A percentile compares a stretch with the other conserved stretches of the same genome.
These are phyloP conservation scores for Sepioteuthis lessoniana DNA, from an alignment of 2,888 invertebrate genomes.

Conservation along the genomic window DNA sequence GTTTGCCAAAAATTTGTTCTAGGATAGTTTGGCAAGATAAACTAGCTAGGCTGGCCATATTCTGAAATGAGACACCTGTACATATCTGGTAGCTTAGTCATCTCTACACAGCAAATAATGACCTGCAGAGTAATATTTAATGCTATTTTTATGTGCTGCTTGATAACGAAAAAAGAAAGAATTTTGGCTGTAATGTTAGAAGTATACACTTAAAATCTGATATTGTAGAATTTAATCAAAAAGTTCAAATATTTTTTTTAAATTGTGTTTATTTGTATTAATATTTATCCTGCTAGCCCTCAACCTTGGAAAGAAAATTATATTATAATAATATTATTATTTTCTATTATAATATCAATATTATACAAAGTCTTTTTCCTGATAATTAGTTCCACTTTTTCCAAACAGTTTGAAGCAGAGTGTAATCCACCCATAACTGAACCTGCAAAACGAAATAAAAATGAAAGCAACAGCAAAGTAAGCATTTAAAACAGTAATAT, in stretches of 20 bases:
- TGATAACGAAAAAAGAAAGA: neutral
- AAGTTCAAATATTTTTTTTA: too few relatives aligned
- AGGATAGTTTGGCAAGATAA: neutral
- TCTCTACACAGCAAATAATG: neutral
- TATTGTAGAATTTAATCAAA: too few relatives aligned
- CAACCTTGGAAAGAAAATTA: neutral
- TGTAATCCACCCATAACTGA: neutral
- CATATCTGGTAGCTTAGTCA: neutral
- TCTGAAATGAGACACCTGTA: constrained; percentile 21
- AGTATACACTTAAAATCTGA: too few relatives aligned
- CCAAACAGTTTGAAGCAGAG: neutral
- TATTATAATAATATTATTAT: neutral
- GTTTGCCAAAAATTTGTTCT: neutral
- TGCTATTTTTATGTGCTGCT: neutral
- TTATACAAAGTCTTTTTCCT: neutral
- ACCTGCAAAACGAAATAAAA: neutral
- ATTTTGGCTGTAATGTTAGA: too few relatives aligned
- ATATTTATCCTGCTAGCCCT: neutral
- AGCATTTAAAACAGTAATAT: neutral
- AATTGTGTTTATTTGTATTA: neutral
- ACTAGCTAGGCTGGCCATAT: constrained; percentile 2
- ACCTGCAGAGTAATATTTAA: neutral
- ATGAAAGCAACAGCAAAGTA: neutral
- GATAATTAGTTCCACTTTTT: neutral
- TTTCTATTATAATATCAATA: neutral